Conservation (phyloP, 1,140 invertebrate species). For the Drosophila punjabiensis region DNA sequence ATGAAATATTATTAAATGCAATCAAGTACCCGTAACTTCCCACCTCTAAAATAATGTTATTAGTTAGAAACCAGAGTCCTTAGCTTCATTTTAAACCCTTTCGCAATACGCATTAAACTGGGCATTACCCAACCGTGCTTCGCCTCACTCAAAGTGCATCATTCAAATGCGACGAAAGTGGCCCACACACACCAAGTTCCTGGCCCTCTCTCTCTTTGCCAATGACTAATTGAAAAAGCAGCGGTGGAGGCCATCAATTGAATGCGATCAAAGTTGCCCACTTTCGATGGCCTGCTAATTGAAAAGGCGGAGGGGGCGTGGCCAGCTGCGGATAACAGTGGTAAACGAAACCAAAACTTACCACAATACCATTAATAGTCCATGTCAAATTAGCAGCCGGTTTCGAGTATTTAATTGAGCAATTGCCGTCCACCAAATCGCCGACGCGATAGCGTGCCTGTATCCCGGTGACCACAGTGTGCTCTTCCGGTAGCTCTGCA, state of each 20-base stretch:
- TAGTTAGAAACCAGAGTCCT: background rate
- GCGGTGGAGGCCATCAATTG: conserved; percentile 63
- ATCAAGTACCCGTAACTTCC: background rate
- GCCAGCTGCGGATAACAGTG: conserved; percentile 18
- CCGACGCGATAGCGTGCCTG: conserved; percentile 90
- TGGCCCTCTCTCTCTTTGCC: background rate
- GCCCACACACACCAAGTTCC: conserved; percentile 15
- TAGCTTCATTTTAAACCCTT: background rate
- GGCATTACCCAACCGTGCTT: background rate
- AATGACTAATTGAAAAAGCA: conserved; percentile 76
- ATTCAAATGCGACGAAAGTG: conserved; percentile 22
- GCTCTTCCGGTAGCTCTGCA: conserved; percentile 89
- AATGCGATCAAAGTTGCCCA: conserved; percentile 47
- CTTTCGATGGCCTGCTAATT: conserved; percentile 30
- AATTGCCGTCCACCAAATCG: conserved; percentile 91
- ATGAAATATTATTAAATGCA: background rate
- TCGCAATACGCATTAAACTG: conserved; percentile 4
- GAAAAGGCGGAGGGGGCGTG: conserved; percentile 53
- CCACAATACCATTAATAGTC: conserved; percentile 92
- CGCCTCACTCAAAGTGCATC: conserved; percentile 12
- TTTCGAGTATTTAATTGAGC: conserved; percentile 90
- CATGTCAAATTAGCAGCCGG: conserved; percentile 94
- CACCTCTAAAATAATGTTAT: background rate
- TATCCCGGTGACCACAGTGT: conserved; percentile 90
- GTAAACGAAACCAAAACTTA: conserved; percentile 86